Percentiles rank a stretch among this genome's conserved stretches.
Conservation (phyloP, 2,113 vertebrate genomes). For the Ploceus nigricollis region DNA sequence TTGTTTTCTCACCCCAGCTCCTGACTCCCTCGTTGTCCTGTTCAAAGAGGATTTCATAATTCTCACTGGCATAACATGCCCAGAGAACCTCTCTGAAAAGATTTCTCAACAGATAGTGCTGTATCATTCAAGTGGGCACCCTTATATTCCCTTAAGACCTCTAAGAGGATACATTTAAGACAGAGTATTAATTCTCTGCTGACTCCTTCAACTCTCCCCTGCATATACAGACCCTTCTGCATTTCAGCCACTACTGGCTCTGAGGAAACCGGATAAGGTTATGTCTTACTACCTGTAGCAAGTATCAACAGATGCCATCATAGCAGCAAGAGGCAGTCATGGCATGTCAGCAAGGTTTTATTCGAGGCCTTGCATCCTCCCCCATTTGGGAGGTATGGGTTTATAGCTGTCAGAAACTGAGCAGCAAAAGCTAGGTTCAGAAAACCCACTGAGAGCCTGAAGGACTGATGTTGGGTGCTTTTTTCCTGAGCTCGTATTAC, state of each 20-base stretch:
- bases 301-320: not conserved
- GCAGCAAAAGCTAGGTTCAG: not conserved
- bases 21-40: not conserved
- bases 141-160: not conserved
- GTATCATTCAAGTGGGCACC: no score
- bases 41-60: not conserved
- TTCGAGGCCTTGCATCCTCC: not conserved
- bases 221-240: not conserved
- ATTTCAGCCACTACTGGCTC: not conserved
- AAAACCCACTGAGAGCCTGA: not conserved
- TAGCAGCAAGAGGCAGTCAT: not conserved
- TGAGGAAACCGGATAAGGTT: not conserved
- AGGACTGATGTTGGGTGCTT: not conserved
- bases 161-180: not conserved
- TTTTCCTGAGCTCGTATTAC: not conserved
- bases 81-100: not conserved
- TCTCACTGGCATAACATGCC: not conserved
- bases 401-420: not conserved
- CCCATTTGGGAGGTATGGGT: not conserved
- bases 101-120: not conserved
- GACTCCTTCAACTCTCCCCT: not conserved
- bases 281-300: not conserved
- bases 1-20: not conserved
- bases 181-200: not conserved
- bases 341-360: not conserved